Conservation (phyloP, 2,113 vertebrate species). For the human (Homo sapiens) region DNA sequence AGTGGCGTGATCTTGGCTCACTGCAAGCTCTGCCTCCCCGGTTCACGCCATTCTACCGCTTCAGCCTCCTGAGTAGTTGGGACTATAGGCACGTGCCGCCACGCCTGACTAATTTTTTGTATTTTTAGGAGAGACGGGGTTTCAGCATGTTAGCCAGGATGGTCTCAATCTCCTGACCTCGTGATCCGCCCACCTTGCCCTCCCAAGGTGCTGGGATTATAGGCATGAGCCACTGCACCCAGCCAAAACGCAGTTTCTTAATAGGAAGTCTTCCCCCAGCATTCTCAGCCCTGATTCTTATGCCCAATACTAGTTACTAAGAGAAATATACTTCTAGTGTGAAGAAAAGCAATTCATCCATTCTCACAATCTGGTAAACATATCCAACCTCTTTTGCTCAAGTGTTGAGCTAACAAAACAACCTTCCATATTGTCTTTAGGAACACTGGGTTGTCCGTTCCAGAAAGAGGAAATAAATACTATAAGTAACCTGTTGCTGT, state of each 20-base stretch:
- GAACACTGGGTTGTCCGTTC: background rate
- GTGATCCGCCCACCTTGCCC: too few species aligned
- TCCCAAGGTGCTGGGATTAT: too few species aligned
- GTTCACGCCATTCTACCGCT: too few species aligned
- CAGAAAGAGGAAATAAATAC: slow-evolving; percentile 31
- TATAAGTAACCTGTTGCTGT: slow-evolving; percentile 58
- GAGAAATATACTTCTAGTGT: background rate
- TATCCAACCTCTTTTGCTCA: background rate
- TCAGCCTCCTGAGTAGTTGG: too few species aligned
- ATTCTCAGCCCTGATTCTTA: background rate
- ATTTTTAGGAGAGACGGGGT: too few species aligned
- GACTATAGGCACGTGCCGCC: too few species aligned
- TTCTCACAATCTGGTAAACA: background rate
- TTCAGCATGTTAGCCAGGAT: too few species aligned
- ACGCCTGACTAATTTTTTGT: too few species aligned
- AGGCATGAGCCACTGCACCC: accelerated
- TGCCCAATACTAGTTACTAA: background rate
- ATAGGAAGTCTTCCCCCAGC: background rate
- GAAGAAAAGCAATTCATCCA: background rate
- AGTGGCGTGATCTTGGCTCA: too few species aligned
- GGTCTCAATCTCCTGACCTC: too few species aligned
- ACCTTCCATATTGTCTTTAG: slow-evolving; percentile 4
- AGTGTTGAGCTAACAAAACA: slow-evolving; percentile 45
- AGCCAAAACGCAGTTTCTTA: background rate
- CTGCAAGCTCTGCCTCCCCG: too few species aligned